Evolutionary conservation across 2,113 vertebrate species (phyloP), one percentile per base, ranked within the genome.

Genomic region (Poicephalus gulielmi): DNA sequence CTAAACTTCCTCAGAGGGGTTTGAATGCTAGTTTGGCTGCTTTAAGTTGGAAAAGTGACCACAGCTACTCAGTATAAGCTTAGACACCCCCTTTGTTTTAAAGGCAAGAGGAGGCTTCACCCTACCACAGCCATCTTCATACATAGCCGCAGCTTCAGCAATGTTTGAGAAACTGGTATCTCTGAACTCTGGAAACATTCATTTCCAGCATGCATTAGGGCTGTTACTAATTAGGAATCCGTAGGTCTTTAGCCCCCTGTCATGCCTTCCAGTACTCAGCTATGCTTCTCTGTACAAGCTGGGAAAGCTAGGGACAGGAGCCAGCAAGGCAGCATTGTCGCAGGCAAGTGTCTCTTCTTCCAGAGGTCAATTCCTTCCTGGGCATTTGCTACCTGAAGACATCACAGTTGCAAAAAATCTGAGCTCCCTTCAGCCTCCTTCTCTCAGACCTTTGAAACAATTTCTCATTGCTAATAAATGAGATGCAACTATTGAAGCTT

Each of bases 251-350:
- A 28, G 11, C 39, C 11, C 64, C n/a, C 13, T 41, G 24, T 53
- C 27, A 17, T 16, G n/a, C 13, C 30, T 81, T 60, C 17, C 62
- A 52, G 14, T 14, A 41, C 6, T 6, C 46, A 60, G 50, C 19
- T 49, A 10, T 0, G 1, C 6, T 75, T n/a, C 24, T 50, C 31
- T 75, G 24, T 35, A 17, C 0, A 1, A 46, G 33, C 16, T 67
- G 57, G 39, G 3, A 31, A 70, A 47, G 24, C 20, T 80, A 27
- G 16, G 22, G 20, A 5, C 33, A 76, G 39, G 17, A 60, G 14
- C 22, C 39, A 57, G 33, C 6, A n/a, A 64, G n/a, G 31, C n/a
- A 69, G 9, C 23, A 20, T 9, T 52, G 18, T 7, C 46, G 60
- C 4, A 23, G 31, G 4, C 3, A 49, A 63, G 37, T 13, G 3